phyloP scores from a whole-genome alignment of 2,888 invertebrate species.

The Habrosyne pyritoides region DNA sequence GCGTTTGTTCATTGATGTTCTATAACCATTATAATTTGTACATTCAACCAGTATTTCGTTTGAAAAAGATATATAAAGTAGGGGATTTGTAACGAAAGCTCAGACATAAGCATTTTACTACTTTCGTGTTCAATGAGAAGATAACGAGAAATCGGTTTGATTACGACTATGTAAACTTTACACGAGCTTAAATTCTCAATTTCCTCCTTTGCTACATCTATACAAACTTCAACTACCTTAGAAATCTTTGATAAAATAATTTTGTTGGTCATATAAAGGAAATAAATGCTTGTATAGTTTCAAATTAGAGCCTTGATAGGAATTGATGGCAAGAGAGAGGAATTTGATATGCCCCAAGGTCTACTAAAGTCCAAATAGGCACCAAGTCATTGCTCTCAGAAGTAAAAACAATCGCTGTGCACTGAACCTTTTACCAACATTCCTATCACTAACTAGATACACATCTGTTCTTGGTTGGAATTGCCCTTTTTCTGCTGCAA shows the following conservation, averaged over 20 bases:
- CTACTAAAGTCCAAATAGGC: background rate
- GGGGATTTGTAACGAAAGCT: background rate
- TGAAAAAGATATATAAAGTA: no score
- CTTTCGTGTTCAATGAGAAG: background rate
- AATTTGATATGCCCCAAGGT: no score
- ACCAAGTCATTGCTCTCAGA: background rate
- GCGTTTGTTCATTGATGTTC: no score
- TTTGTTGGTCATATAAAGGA: background rate
- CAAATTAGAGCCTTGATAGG: no score
- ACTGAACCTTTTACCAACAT: conserved; percentile 15
- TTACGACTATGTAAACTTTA: background rate
- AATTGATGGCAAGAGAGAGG: no score
- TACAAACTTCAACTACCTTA: no score
- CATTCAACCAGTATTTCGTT: no score
- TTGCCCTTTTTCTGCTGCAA: conserved; percentile 9
- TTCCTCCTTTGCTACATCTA: background rate
- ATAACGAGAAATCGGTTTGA: background rate
- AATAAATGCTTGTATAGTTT: no score
- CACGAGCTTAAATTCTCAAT: background rate
- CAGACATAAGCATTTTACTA: background rate
- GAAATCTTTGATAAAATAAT: background rate
- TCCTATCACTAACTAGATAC: conserved; percentile 20
- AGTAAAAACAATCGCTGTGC: background rate
- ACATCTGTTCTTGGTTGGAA: conserved; percentile 15
- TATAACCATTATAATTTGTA: no score